Evolutionary conservation across 2,888 invertebrate species (phyloP).

Genomic region (Eueremaeus valkanovi): DNA sequence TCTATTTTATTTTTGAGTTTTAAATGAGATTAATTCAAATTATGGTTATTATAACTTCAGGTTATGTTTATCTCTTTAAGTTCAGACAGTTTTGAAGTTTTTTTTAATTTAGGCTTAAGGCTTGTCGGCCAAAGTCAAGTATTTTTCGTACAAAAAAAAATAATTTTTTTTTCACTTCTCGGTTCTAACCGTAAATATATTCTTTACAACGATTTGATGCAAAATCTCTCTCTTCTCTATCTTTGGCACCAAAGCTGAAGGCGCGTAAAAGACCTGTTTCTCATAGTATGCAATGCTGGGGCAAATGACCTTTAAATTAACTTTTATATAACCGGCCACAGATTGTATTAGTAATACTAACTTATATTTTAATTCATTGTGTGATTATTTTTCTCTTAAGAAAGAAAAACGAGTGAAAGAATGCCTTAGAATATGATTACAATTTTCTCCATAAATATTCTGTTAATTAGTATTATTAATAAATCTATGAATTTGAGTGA

Average conservation of each 20-base stretch:
- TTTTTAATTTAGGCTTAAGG: neutral
- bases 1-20: neutral
- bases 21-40: constrained; percentile 1
- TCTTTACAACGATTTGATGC: neutral
- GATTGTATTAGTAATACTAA: constrained; percentile 17
- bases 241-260: neutral
- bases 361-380: constrained; percentile 1
- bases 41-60: constrained; percentile 13
- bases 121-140: constrained; percentile 16
- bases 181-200: neutral
- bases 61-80: constrained; percentile 1
- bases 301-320: constrained; percentile 19
- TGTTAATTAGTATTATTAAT: too few relatives aligned
- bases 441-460: too few relatives aligned
- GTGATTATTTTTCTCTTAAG: too few relatives aligned
- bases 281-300: neutral
- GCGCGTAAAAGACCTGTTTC: constrained; percentile 23
- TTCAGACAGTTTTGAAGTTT: too few relatives aligned
- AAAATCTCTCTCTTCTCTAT: neutral
- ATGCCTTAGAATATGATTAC: too few relatives aligned
- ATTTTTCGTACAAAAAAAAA: neutral
- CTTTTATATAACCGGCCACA: neutral
- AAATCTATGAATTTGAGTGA: neutral
- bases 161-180: neutral
- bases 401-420: too few relatives aligned